Evolutionary conservation across 2,888 invertebrate species (phyloP).

Genomic region (Ptychoptera albimana): DNA sequence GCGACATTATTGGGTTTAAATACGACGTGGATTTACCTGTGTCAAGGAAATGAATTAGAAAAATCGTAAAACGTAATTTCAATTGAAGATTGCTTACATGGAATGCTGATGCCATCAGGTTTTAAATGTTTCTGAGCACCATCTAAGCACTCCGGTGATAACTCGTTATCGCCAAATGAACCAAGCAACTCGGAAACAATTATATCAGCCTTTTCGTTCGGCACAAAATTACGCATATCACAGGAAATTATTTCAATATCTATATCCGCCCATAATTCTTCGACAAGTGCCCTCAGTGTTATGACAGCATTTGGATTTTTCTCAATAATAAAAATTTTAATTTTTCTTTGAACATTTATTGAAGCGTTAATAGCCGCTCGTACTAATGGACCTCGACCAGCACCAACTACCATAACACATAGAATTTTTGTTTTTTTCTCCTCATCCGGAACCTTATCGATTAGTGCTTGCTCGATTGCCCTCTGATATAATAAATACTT

Average conservation of each 20-base stretch:
- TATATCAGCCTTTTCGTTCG: constrained; percentile 83
- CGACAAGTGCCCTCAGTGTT: constrained; percentile 57
- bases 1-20: constrained; percentile 82
- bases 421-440: constrained; percentile 38
- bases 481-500: constrained; percentile 83
- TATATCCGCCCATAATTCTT: constrained; percentile 59
- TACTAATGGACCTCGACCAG: constrained; percentile 90
- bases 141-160: constrained; percentile 95
- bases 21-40: constrained; percentile 65
- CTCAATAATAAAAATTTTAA: constrained; percentile 88
- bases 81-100: constrained; percentile 26
- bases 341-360: constrained; percentile 47
- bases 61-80: background rate
- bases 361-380: constrained; percentile 73
- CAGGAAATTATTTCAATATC: constrained; percentile 60
- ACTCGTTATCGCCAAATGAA: constrained; percentile 97
- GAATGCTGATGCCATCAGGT: constrained; percentile 82
- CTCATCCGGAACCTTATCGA: constrained; percentile 34
- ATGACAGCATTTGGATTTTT: constrained; percentile 95
- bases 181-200: constrained; percentile 89
- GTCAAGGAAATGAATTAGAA: background rate
- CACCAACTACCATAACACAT: constrained; percentile 75
- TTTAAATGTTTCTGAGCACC: constrained; percentile 78
- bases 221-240: constrained; percentile 73
- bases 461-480: constrained; percentile 63